Percentiles rank a stretch among this genome's conserved stretches.
phyloP scores from a whole-genome alignment of 2,797 vertebrate species.

The Sus cebifrons region DNA sequence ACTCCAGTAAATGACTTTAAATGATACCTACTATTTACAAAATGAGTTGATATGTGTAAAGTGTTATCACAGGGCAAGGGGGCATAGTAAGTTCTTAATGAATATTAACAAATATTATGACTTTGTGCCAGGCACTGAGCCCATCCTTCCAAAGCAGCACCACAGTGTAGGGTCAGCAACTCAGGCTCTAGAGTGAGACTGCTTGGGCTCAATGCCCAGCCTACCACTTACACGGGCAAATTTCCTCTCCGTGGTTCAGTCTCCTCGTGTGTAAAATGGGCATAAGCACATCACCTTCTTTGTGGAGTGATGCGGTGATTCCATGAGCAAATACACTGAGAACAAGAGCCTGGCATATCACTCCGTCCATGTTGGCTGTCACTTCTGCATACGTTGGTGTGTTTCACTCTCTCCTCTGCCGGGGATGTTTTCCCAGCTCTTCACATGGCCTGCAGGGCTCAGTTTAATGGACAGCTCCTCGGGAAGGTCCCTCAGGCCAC shows the following conservation, averaged over 20 bases:
- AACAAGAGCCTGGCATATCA: neutral
- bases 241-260: slow-evolving; percentile 14
- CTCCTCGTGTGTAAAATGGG: neutral
- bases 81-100: neutral
- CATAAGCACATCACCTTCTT: neutral
- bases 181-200: neutral
- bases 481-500: neutral
- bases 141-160: neutral
- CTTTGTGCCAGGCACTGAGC: neutral
- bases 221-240: neutral
- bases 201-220: neutral
- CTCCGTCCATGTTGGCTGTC: neutral
- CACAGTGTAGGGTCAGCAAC: neutral
- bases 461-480: neutral
- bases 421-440: neutral
- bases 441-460: neutral
- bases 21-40: neutral
- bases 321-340: neutral
- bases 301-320: neutral
- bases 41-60: neutral
- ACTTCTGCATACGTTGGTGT: accelerated
- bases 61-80: neutral
- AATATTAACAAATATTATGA: neutral
- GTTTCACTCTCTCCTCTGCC: neutral
- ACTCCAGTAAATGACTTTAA: no score